Base-by-base conservation (phyloP, 2,797 vertebrate genomes). In the Prionace glauca region DNA sequence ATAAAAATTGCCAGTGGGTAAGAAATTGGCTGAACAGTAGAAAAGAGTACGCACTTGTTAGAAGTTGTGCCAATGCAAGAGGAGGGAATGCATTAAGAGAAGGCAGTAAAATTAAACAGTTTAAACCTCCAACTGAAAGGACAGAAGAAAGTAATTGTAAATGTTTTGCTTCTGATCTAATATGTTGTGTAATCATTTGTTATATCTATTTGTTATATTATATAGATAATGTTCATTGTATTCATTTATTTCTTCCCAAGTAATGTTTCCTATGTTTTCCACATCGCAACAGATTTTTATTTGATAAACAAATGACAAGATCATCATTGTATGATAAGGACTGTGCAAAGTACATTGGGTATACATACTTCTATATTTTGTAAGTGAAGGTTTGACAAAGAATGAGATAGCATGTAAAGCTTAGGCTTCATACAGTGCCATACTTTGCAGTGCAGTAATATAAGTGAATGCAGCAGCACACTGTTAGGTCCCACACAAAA, bases 11-110 rank as follows among this genome's bases (percentile, higher is more conserved):
- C 62, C 62, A 92, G 62, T 67, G 18, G 29, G 69, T 11, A 41
- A 69, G 90, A 92, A 92, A 92, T 69, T 92, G n/a, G 62, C 65
- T 69, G n/a, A n/a, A 92, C 18, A n/a, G 62, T 92, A 69, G 62
- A 92, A 92, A 67, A 92, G 36, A 92, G n/a, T 67, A 92, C 8
- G n/a, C 62, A 69, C n/a, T 92, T 92, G 62, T 92, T 41, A 69
- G 62, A 92, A 92, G 62, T 67, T 67, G 41, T 92, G 90, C 90
- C 62, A 92, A n/a, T 20, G 20, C 60, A 41, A 32, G 62, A 11
- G 20, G 90, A 69, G 20, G 90, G 67, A 62, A 67, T n/a, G 62
- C 90, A 69, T 92, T 65, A 41, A 90, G 50, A 62, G 87, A 60
- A 32, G 56, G 29, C 16, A 90, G 62, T 90, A 90, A 92, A 69